These are phyloP conservation scores for Tribolium freemani DNA, from an alignment of 2,888 invertebrate genomes.

Conservation along the genomic window DNA sequence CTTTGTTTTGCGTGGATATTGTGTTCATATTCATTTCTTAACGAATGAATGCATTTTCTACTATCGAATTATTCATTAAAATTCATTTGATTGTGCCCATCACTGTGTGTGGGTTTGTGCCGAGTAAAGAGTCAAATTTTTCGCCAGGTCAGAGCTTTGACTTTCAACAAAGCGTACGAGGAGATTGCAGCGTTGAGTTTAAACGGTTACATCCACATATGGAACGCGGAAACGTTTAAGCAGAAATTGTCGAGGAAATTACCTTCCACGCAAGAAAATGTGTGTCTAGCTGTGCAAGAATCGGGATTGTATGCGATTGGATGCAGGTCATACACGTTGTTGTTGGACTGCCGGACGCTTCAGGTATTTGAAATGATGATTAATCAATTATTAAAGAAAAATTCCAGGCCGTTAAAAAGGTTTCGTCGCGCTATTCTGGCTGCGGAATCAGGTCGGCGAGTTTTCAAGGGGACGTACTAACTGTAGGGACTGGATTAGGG, in stretches of 20 bases:
- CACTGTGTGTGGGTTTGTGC: no score
- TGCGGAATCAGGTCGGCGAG: constrained; percentile 93
- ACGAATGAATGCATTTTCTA: no score
- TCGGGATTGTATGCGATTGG: constrained; percentile 94
- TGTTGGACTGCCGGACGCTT: constrained; percentile 90
- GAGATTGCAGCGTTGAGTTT: constrained; percentile 93
- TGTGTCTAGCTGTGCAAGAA: constrained; percentile 90
- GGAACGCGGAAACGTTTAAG: constrained; percentile 90
- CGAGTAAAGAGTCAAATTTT: background rate
- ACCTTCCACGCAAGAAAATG: constrained; percentile 92
- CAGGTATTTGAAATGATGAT: constrained; percentile 74
- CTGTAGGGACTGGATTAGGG: constrained; percentile 94
- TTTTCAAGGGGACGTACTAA: constrained; percentile 90
- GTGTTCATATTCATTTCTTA: no score
- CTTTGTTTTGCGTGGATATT: no score
- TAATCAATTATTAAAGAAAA: no score
- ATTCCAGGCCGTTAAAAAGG: constrained; percentile 78
- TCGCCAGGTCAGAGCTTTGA: constrained; percentile 81
- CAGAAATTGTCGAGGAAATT: constrained; percentile 90
- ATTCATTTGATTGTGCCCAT: no score
- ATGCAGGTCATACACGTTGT: constrained; percentile 91
- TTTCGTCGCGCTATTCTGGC: constrained; percentile 89
- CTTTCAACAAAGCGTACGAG: constrained; percentile 87
- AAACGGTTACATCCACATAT: constrained; percentile 95
- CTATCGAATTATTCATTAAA: no score